Percentiles rank a stretch among this genome's conserved stretches.
Conservation (phyloP, 2,888 invertebrate genomes). For the Scrobipalpa atriplicella region DNA sequence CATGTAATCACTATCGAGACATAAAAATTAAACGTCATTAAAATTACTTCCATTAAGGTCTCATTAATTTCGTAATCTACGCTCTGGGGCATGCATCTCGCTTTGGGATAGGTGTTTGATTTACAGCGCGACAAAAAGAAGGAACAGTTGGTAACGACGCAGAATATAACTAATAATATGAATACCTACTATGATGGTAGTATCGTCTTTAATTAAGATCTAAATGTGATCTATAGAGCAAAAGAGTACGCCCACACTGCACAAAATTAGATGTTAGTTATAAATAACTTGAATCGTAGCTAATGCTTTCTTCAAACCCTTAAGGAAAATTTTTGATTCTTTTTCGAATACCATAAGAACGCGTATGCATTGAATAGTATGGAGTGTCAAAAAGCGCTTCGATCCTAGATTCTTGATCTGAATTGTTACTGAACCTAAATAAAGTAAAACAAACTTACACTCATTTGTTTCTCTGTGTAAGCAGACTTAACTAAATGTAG, state of each 20-base stretch:
- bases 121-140: conserved; percentile 53
- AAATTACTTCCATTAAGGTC: conserved; percentile 73
- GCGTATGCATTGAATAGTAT: conserved; percentile 44
- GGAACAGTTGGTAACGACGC: conserved; percentile 32
- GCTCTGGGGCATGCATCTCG: conserved; percentile 63
- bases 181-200: too few relatives aligned
- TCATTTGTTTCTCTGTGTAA: conserved; percentile 65
- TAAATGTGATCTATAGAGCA: conserved; percentile 67
- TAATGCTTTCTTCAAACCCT: conserved; percentile 61
- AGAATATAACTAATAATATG: too few relatives aligned
- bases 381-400: conserved; percentile 51
- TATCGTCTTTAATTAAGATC: too few relatives aligned
- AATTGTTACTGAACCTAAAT: conserved; percentile 66
- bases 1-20: conserved; percentile 66
- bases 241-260: conserved; percentile 67
- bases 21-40: conserved; percentile 68
- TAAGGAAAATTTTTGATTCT: conserved; percentile 51
- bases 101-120: conserved; percentile 63
- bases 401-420: conserved; percentile 47
- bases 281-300: too few relatives aligned
- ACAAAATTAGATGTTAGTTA: conserved; percentile 64
- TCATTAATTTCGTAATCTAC: conserved; percentile 77
- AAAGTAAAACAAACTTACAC: conserved; percentile 58
- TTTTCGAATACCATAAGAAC: conserved; percentile 46
- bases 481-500: conserved; percentile 46